Conservation (phyloP, 2,888 invertebrate species). For the Trichopria drosophilae region DNA sequence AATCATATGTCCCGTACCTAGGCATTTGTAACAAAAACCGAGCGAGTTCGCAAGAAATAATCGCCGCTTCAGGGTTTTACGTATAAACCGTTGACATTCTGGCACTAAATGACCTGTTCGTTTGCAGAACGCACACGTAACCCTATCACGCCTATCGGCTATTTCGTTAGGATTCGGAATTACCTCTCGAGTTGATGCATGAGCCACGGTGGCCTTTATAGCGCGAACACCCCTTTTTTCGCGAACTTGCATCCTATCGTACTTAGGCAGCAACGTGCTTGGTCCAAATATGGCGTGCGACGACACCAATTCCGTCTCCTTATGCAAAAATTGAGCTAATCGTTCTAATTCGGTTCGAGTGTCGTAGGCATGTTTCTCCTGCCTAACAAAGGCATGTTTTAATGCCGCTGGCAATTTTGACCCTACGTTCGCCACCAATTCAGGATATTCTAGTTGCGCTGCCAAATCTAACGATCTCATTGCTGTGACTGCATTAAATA, state of each 20-base stretch:
- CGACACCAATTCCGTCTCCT: constrained; percentile 11
- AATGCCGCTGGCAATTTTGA: constrained; percentile 15
- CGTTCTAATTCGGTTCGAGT: constrained; percentile 7
- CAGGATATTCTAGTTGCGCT: constrained; percentile 12
- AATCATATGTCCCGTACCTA: neutral
- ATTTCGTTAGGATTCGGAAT: too few relatives aligned
- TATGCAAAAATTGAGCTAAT: constrained; percentile 9
- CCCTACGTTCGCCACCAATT: constrained; percentile 1
- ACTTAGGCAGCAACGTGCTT: too few relatives aligned
- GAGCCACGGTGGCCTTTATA: too few relatives aligned
- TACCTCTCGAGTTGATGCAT: too few relatives aligned
- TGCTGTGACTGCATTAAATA: constrained; percentile 5
- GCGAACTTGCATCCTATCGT: too few relatives aligned
- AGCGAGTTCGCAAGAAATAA: neutral
- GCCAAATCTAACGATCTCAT: constrained; percentile 1
- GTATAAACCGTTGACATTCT: neutral
- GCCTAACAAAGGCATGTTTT: constrained; percentile 8
- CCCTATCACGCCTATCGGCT: too few relatives aligned
- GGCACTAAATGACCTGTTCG: neutral
- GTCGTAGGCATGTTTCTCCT: neutral
- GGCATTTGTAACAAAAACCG: constrained; percentile 11
- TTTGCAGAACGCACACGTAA: constrained; percentile 2
- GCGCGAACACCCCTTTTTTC: too few relatives aligned
- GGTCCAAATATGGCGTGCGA: too few relatives aligned
- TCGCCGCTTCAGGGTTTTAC: neutral